Evolutionary conservation across 2,888 invertebrate genomes (phyloP).

Genomic region (Hypolimnas misippus): DNA sequence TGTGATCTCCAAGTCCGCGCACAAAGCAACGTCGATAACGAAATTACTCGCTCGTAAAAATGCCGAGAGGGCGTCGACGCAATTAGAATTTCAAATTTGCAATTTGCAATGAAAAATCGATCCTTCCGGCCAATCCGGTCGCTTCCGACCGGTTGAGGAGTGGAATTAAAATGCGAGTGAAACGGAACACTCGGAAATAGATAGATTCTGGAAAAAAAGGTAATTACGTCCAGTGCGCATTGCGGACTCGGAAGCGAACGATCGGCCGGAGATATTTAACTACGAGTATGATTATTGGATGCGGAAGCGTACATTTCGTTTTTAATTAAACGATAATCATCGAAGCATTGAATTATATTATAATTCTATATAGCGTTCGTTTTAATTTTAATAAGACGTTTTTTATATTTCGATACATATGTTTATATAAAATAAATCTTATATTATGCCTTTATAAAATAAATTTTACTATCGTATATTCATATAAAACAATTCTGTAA

Average conservation of each 20-base stretch:
- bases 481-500: too few relatives aligned
- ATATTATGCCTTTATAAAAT: too few relatives aligned
- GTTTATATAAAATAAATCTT: too few relatives aligned
- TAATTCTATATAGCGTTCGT: too few relatives aligned
- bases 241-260: neutral
- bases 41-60: slow-evolving; percentile 44
- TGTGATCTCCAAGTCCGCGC: slow-evolving; percentile 23
- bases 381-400: too few relatives aligned
- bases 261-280: neutral
- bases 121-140: slow-evolving; percentile 68
- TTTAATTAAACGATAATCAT: neutral
- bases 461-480: too few relatives aligned
- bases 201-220: slow-evolving; percentile 41
- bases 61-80: slow-evolving; percentile 41
- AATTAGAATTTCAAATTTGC: slow-evolving; percentile 52
- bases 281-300: neutral
- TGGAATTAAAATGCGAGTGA: slow-evolving; percentile 59
- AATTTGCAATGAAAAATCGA: slow-evolving; percentile 60
- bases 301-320: neutral
- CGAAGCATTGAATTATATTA: neutral
- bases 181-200: slow-evolving; percentile 61
- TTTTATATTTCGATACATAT: too few relatives aligned
- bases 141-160: slow-evolving; percentile 54
- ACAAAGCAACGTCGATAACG: slow-evolving; percentile 37
- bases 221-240: slow-evolving; percentile 41